Evolutionary conservation across 1,140 invertebrate genomes (phyloP).

Genomic region (Bombus picipes): DNA sequence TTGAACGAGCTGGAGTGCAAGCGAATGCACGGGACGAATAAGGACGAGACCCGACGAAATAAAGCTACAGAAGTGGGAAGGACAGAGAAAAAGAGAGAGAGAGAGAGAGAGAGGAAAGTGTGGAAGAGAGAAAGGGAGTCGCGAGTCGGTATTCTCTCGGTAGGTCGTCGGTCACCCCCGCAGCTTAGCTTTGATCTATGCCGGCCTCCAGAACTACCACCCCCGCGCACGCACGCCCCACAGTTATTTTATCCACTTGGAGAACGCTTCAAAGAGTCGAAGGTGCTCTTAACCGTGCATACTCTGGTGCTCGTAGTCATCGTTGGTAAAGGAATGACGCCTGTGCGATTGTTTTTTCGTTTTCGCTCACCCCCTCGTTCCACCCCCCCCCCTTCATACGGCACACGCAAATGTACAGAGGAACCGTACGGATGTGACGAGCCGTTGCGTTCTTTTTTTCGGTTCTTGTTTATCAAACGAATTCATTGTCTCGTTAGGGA

Average conservation of each 20-base stretch:
- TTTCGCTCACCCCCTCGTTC: conserved; percentile 4
- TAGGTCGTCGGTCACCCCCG: conserved; percentile 68
- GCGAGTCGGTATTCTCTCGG: conserved; percentile 57
- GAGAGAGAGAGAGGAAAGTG: not conserved
- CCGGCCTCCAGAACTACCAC: conserved; percentile 70
- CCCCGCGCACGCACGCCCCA: conserved; percentile 44
- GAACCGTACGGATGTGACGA: not conserved
- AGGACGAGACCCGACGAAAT: conserved; percentile 28
- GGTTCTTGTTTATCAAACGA: conserved; percentile 53
- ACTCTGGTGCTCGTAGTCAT: conserved; percentile 58
- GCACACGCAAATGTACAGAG: not conserved
- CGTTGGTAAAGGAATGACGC: conserved; percentile 71
- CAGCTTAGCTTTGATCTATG: conserved; percentile 76
- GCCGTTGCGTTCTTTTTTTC: conserved; percentile 50
- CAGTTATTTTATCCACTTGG: conserved; percentile 72
- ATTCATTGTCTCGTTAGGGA: conserved; percentile 46
- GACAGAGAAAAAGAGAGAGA: not conserved
- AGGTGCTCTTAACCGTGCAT: conserved; percentile 49
- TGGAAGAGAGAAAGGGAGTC: conserved; percentile 23
- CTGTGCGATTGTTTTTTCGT: conserved; percentile 66
- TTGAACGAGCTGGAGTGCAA: conserved; percentile 80
- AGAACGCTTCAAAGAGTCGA: conserved; percentile 67
- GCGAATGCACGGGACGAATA: conserved; percentile 73
- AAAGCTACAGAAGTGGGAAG: conserved; percentile 7
- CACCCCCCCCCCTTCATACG: not conserved